Conservation (phyloP, 2,113 vertebrate species). For the Prionailurus bengalensis region DNA sequence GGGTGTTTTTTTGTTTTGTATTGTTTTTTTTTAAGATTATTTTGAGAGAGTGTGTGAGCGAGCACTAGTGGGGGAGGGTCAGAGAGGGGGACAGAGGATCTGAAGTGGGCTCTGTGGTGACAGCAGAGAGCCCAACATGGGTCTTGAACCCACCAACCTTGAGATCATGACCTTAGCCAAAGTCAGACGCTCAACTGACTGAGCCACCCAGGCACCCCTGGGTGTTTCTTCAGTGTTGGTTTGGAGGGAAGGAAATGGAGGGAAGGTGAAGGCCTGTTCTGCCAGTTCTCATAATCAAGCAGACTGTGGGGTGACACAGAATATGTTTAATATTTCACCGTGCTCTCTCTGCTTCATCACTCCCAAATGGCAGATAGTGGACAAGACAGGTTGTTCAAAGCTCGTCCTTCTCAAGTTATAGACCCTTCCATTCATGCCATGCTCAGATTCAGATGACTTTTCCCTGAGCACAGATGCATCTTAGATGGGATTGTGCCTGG, state of each 20-base stretch:
- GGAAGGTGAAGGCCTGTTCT: background rate
- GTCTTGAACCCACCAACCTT: no score
- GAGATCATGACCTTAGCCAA: no score
- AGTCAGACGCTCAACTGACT: no score
- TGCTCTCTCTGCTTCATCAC: background rate
- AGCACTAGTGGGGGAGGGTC: no score
- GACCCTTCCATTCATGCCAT: background rate
- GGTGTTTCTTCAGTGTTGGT: constrained; percentile 2
- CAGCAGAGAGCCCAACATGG: no score
- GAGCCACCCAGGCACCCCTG: background rate
- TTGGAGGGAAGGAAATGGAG: background rate
- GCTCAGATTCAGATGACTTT: background rate
- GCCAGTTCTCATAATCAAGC: background rate
- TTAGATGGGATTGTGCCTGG: background rate
- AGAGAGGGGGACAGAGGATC: no score
- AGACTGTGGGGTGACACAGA: background rate
- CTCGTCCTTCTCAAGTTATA: background rate
- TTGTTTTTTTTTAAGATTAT: no score
- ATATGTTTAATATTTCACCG: background rate
- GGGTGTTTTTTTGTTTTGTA: no score
- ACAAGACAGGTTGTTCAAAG: background rate
- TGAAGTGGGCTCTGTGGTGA: no score
- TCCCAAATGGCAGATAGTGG: background rate
- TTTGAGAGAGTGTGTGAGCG: no score
- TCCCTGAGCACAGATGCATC: background rate